These are phyloP conservation scores for Nesospiza acunhae DNA, from an alignment of 2,113 vertebrate genomes.

Conservation along the genomic window DNA sequence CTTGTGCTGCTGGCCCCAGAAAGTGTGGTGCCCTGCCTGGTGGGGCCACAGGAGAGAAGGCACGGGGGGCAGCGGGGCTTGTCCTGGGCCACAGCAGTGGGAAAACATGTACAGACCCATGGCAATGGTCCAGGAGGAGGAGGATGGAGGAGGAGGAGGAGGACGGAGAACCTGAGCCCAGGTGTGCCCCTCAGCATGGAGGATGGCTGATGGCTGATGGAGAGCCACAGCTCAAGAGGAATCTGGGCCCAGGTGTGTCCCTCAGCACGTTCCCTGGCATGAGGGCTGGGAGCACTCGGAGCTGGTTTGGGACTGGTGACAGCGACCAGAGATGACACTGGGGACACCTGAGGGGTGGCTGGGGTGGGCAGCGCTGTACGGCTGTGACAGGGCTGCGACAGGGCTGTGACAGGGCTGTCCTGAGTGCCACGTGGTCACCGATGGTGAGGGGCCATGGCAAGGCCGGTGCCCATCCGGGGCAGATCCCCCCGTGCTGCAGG, in stretches of 20 bases:
- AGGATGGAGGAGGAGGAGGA: no score
- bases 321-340: accelerated
- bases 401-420: neutral
- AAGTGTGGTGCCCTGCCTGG: no score
- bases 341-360: no score
- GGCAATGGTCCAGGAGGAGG: no score
- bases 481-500: accelerated
- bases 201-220: no score
- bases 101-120: neutral
- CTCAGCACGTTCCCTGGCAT: accelerated
- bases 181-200: neutral
- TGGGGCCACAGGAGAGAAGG: no score
- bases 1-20: no score
- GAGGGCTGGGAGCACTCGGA: no score
- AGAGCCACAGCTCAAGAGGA: no score
- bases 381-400: neutral
- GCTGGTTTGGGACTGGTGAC: neutral
- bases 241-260: neutral
- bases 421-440: accelerated
- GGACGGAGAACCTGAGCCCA: accelerated
- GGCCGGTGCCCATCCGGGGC: accelerated
- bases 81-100: neutral
- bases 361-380: no score
- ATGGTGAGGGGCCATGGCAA: neutral
- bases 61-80: no score